These are phyloP conservation scores for Ectemnius continuus DNA, from an alignment of 2,888 invertebrate genomes.

Conservation along the genomic window DNA sequence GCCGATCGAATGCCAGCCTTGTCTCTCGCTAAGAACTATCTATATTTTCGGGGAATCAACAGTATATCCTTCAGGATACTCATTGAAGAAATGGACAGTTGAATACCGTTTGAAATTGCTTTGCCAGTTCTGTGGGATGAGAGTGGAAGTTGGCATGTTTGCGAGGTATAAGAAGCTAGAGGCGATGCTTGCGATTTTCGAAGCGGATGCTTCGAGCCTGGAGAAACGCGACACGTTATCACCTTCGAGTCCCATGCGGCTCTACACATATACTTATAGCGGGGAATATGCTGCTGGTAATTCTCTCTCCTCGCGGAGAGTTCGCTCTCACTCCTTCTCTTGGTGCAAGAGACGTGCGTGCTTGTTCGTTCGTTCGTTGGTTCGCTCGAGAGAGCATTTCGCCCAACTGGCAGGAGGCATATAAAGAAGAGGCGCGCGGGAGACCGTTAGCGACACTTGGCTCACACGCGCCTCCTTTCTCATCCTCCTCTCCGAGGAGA, in stretches of 20 bases:
- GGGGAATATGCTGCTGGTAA: conserved; percentile 46
- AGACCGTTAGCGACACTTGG: conserved; percentile 62
- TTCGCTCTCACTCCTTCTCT: conserved; percentile 41
- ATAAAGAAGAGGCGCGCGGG: conserved; percentile 48
- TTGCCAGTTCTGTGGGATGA: too few species aligned
- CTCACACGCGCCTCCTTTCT: conserved; percentile 58
- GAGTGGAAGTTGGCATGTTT: too few species aligned
- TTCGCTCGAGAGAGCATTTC: too few species aligned
- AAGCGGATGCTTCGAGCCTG: too few species aligned
- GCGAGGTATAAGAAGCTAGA: too few species aligned
- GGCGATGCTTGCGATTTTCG: too few species aligned
- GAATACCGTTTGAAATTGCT: too few species aligned
- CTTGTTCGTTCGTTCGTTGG: conserved; percentile 21
- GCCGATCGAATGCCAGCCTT: conserved; percentile 11
- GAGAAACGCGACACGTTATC: conserved; percentile 51
- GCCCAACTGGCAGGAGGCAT: conserved; percentile 23
- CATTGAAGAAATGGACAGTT: too few species aligned
- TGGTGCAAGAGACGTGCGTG: conserved; percentile 38
- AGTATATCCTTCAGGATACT: too few species aligned
- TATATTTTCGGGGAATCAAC: too few species aligned
- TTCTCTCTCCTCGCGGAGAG: conserved; percentile 32
- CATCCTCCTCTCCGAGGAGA: conserved; percentile 11
- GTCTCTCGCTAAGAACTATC: too few species aligned
- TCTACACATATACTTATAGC: conserved; percentile 28
- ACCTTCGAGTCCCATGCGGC: conserved; percentile 41